Conservation (phyloP, 2,888 invertebrate genomes). For the Ochropacha duplaris region DNA sequence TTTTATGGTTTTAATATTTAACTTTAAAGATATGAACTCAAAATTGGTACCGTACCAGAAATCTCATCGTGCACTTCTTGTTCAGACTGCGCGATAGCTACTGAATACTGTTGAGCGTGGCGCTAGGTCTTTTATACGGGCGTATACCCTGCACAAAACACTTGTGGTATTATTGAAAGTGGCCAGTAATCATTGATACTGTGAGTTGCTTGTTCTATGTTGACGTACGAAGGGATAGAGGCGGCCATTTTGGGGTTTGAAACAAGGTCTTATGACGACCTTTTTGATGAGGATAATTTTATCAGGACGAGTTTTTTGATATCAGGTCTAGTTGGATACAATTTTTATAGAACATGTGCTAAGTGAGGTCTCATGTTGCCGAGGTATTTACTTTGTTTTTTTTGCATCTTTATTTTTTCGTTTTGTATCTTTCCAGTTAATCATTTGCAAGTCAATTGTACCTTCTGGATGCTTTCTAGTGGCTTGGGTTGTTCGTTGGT, state of each 20-base stretch:
- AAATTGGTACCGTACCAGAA: constrained; percentile 20
- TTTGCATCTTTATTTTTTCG: too few species aligned
- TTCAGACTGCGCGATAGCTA: constrained; percentile 79
- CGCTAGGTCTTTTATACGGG: constrained; percentile 67
- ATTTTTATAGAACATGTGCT: too few species aligned
- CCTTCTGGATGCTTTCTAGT: too few species aligned
- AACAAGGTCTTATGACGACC: constrained; percentile 7
- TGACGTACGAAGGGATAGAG: constrained; percentile 15
- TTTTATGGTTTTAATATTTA: neutral
- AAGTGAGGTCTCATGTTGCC: too few species aligned
- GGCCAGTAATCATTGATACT: constrained; percentile 37
- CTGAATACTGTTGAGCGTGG: constrained; percentile 63
- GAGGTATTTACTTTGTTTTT: too few species aligned
- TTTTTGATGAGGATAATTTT: neutral
- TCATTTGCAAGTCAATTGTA: too few species aligned
- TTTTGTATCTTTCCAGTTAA: too few species aligned
- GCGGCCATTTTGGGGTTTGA: constrained; percentile 12
- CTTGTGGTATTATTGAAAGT: constrained; percentile 57
- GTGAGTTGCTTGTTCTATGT: constrained; percentile 22
- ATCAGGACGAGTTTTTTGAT: neutral
- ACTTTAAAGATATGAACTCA: neutral
- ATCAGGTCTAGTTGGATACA: neutral
- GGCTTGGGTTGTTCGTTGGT: too few species aligned
- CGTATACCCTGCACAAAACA: constrained; percentile 35
- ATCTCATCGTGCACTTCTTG: constrained; percentile 81